Conservation (phyloP, 2,888 invertebrate species). For the Aleiodes alternator region DNA sequence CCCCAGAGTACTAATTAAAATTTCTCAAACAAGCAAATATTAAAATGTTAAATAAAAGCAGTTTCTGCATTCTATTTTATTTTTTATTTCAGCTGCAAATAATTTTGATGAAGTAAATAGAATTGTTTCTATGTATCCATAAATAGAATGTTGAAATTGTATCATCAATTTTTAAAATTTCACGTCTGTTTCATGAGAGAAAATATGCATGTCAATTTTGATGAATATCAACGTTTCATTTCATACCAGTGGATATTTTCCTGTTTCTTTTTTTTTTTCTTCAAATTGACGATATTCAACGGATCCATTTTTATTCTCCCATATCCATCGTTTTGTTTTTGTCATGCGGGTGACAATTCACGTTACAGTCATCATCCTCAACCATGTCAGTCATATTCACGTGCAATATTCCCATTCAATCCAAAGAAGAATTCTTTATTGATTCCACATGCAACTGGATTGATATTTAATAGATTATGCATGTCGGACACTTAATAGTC, state of each 20-base stretch:
- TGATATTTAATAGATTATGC: too few species aligned
- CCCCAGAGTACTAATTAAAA: too few species aligned
- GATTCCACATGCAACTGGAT: neutral
- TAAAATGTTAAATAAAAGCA: too few species aligned
- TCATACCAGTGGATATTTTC: neutral
- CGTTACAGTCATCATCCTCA: neutral
- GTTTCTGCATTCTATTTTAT: too few species aligned
- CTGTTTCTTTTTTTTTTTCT: too few species aligned
- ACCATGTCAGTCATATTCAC: conserved; percentile 8
- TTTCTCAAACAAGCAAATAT: too few species aligned
- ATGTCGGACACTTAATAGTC: conserved; percentile 8
- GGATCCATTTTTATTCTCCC: neutral
- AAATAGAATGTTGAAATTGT: neutral
- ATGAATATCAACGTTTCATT: neutral
- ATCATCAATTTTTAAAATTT: neutral
- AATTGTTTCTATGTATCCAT: too few species aligned
- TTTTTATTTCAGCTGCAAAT: too few species aligned
- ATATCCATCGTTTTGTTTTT: conserved; percentile 14
- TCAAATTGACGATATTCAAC: neutral
- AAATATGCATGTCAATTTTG: conserved; percentile 16
- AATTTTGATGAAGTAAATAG: too few species aligned
- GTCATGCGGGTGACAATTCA: conserved; percentile 22
- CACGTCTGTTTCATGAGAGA: neutral
- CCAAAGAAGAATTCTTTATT: neutral
- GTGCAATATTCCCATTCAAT: neutral